Conservation (phyloP, 2,113 vertebrate genomes). For the Salvelinus alpinus region DNA sequence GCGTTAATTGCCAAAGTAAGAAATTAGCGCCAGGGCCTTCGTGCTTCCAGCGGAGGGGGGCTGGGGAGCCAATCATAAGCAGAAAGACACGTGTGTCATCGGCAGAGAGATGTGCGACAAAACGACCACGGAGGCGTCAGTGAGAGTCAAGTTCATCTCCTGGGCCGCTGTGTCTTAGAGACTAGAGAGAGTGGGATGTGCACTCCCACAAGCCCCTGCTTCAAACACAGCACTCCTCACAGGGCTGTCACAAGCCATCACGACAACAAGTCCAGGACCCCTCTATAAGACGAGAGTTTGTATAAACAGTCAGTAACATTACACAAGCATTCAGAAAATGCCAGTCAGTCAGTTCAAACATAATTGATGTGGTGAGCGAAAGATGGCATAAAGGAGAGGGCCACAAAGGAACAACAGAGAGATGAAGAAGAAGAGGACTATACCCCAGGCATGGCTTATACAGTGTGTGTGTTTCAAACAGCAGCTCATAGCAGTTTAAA, state of each 20-base stretch:
- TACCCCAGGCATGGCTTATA: constrained; percentile 14
- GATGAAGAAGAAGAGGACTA: neutral
- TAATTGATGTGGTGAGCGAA: constrained; percentile 27
- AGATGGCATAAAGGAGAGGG: neutral
- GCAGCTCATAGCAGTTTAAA: constrained; percentile 9
- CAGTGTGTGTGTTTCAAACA: constrained; percentile 25
- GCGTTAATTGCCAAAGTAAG: constrained; percentile 39
- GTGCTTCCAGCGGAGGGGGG: too few relatives aligned
- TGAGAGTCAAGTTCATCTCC: too few relatives aligned
- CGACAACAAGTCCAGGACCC: constrained; percentile 27
- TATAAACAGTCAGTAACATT: constrained; percentile 1
- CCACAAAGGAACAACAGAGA: constrained; percentile 28
- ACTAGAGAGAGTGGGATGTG: neutral
- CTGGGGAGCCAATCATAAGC: too few relatives aligned
- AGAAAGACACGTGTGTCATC: too few relatives aligned
- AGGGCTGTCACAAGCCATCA: constrained; percentile 46
- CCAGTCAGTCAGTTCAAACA: constrained; percentile 37
- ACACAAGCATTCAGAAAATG: constrained; percentile 21
- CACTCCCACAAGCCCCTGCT: constrained; percentile 12
- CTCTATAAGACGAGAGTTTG: constrained; percentile 13
- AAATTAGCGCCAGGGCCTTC: too few relatives aligned
- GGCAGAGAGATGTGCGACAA: neutral
- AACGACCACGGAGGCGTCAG: constrained; percentile 6
- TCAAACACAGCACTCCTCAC: constrained; percentile 37
- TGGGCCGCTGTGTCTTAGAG: neutral